Percentiles rank a stretch among this genome's conserved stretches.
These are phyloP conservation scores for Sebastes diploproa DNA, from an alignment of 2,797 vertebrate species.

Conservation along the genomic window DNA sequence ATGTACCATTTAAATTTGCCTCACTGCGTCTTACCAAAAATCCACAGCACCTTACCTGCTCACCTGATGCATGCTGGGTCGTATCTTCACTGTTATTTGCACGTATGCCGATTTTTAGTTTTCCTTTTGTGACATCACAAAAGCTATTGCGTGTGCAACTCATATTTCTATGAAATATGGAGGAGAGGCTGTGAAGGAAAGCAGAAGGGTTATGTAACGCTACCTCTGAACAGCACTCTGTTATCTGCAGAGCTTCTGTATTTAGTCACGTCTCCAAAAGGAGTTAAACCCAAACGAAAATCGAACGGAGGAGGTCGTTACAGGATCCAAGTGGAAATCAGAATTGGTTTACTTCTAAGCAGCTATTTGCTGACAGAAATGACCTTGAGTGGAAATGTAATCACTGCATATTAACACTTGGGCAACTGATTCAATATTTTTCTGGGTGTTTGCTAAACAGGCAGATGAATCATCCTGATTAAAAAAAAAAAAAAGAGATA, in stretches of 20 bases:
- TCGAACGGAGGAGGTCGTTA: background rate
- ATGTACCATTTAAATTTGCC: background rate
- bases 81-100: background rate
- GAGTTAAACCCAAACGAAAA: background rate
- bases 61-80: background rate
- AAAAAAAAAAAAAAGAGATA: background rate
- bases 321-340: background rate
- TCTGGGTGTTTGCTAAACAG: background rate
- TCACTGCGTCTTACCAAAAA: background rate
- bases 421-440: background rate
- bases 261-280: background rate
- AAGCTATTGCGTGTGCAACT: background rate
- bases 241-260: background rate
- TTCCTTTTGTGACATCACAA: background rate
- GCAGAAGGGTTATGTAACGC: background rate
- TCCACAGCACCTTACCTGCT: background rate
- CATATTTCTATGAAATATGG: background rate
- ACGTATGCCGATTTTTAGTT: background rate
- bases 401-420: background rate
- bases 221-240: background rate
- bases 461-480: background rate
- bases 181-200: background rate
- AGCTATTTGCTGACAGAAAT: conserved; percentile 4
- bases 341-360: background rate
- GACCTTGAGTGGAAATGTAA: background rate